Evolutionary conservation across 1,140 invertebrate species (phyloP), one percentile per base, ranked within the genome.

Genomic region (Drosophila aff.): DNA sequence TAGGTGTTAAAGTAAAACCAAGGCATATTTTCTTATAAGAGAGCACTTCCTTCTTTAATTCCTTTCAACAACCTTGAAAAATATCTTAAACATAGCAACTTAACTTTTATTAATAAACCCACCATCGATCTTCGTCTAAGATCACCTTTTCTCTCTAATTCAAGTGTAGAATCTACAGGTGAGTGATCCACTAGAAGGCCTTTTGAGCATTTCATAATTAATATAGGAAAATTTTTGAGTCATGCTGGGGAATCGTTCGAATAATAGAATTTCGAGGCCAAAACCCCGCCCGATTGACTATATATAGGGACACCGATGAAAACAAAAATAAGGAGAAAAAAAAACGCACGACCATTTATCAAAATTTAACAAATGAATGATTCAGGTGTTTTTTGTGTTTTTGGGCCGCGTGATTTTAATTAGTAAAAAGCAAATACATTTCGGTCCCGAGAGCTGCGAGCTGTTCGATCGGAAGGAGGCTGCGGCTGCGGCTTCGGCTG

Each of bases 311-410:
- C 62, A 66, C 31, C 28, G 15, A 36, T 13, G 38, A 38, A 58
- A 57, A 50, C 11, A 60, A 36, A 7, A 69, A 53, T 38, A 55
- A 15, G 16, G 36, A 31, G 66, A 31, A 36, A 75, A 58, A 69
- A 28, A 65, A 58, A 69, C 41, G 18, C 44, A 81, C 52, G 55
- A 71, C 80, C 83, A 87, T 87, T 87, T 87, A 87, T 89, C 84
- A 89, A 89, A 87, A 83, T 87, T 83, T 65, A 76, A 83, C 80
- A 87, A 87, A 87, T 89, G 84, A 87, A 89, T 87, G 83, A 87
- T 87, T 83, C 68, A 79, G 74, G 60, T 52, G 43, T 82, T 77
- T 80, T 76, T 46, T 64, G 55, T 46, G 60, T 62, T 78, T 77
- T 67, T 52, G 57, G 67, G 58, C 65, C 60, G 44, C 53, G 55